Conservation (phyloP, 2,888 invertebrate genomes). For the Dasypolia templi region DNA sequence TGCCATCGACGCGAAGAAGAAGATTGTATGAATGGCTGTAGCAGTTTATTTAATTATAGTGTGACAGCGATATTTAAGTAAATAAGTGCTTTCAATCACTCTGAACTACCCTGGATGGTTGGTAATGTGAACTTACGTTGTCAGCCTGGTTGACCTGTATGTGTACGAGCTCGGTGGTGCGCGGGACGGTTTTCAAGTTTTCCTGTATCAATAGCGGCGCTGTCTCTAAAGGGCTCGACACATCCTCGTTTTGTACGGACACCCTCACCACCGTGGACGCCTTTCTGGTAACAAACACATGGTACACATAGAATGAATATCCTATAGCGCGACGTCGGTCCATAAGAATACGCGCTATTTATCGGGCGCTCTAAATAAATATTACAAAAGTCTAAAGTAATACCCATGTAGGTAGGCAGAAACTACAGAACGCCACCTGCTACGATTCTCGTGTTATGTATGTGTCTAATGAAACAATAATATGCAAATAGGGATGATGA, state of each 20-base stretch:
- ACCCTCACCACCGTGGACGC: constrained; percentile 13
- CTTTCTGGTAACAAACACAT: constrained; percentile 23
- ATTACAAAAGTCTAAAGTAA: not conserved
- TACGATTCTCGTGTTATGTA: too few species aligned
- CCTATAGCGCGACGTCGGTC: not conserved
- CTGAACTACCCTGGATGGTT: too few species aligned
- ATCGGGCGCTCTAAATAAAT: not conserved
- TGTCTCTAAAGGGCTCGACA: not conserved
- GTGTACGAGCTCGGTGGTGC: constrained; percentile 51
- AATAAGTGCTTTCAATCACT: not conserved
- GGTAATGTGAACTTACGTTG: constrained; percentile 47
- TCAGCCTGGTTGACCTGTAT: constrained; percentile 58
- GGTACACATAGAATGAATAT: not conserved
- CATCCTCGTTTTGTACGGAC: constrained; percentile 25
- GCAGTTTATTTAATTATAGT: not conserved
- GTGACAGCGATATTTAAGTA: not conserved
- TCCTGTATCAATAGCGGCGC: constrained; percentile 59
- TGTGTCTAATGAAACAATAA: too few species aligned
- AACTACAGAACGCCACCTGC: too few species aligned
- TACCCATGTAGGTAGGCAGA: too few species aligned
- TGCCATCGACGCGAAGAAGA: too few species aligned
- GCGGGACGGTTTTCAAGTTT: constrained; percentile 25
- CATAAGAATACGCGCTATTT: not conserved
- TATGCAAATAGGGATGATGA: too few species aligned
- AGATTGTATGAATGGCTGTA: not conserved